Evolutionary conservation across 1,140 invertebrate species (phyloP), one percentile per base, ranked within the genome.

Genomic region (Drosophila mojavensis): DNA sequence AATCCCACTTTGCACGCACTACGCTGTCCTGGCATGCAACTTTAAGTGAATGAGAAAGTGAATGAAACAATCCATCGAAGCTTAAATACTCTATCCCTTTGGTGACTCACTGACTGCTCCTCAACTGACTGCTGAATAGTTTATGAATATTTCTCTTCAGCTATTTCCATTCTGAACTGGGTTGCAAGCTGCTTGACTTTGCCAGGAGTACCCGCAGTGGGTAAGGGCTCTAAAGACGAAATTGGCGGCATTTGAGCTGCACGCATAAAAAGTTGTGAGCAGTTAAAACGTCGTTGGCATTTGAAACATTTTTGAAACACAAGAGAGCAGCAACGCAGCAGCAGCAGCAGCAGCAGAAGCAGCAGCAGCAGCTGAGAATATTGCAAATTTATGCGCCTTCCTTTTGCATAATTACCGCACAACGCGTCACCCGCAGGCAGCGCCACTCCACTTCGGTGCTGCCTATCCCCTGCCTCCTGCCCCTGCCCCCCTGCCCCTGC

Each of bases 321-420:
- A 45, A 54, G 45, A 78, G 75, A 81, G 76, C 66, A 64, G 24
- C 54, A 75, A 66, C 73, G 36, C n/a, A 15, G n/a, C 13, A 41
- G 54, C 65, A 82, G 76, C 59, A 64, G 54, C 53, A 17, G 17
- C 17, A 17, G 17, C 17, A 17, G 17, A 0, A 17, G 17, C 0
- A 17, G 17, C 17, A 75, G 81, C 80, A 62, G 71, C 65, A 74
- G 71, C 78, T 63, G 75, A 89, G 84, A 89, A 89, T 89, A 89
- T 89, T 89, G 84, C 84, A 89, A 89, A 89, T 89, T 89, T 89
- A 89, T 89, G 80, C 81, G 84, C 78, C 84, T 81, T 84, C 78
- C 84, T 90, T 89, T 90, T 89, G 84, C 84, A 89, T 89, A 89
- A 89, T 89, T 89, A 89, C 84, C 84, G 80, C 80, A 66, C 84